These are phyloP conservation scores for Myodes glareolus DNA, from an alignment of 2,113 vertebrate species.

Conservation along the genomic window DNA sequence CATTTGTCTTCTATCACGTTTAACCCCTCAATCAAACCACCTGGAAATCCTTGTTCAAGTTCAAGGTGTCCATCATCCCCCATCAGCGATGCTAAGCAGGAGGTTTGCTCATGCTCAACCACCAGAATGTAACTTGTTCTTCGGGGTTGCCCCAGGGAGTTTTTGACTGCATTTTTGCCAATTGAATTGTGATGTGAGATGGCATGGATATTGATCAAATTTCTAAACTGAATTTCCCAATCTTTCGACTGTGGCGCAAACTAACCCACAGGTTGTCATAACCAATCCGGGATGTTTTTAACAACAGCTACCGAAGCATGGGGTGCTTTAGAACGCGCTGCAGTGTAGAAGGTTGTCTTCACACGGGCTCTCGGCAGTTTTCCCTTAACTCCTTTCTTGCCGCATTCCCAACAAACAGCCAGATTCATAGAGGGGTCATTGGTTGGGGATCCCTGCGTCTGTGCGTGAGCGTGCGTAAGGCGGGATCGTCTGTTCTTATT, in stretches of 20 bases:
- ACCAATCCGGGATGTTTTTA: constrained; percentile 71
- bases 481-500: not conserved
- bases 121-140: constrained; percentile 61
- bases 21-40: constrained; percentile 72
- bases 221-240: constrained; percentile 74
- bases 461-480: accelerated
- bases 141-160: constrained; percentile 67
- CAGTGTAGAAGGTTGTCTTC: constrained; percentile 63
- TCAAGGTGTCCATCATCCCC: constrained; percentile 57
- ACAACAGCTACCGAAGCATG: constrained; percentile 62
- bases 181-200: constrained; percentile 69
- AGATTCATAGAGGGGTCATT: not conserved
- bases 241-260: constrained; percentile 75
- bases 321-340: constrained; percentile 52
- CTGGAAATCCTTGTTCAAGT: constrained; percentile 73
- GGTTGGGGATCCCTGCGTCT: too few species aligned
- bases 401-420: not conserved
- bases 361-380: not conserved
- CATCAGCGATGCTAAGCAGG: constrained; percentile 17
- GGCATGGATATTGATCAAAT: constrained; percentile 79
- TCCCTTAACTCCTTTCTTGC: constrained; percentile 58
- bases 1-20: constrained; percentile 74
- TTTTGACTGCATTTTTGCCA: constrained; percentile 68
- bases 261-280: constrained; percentile 70
- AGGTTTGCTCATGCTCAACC: constrained; percentile 55